These are phyloP conservation scores for Nyctalus aviator DNA, from an alignment of 2,797 vertebrate species.

Conservation along the genomic window DNA sequence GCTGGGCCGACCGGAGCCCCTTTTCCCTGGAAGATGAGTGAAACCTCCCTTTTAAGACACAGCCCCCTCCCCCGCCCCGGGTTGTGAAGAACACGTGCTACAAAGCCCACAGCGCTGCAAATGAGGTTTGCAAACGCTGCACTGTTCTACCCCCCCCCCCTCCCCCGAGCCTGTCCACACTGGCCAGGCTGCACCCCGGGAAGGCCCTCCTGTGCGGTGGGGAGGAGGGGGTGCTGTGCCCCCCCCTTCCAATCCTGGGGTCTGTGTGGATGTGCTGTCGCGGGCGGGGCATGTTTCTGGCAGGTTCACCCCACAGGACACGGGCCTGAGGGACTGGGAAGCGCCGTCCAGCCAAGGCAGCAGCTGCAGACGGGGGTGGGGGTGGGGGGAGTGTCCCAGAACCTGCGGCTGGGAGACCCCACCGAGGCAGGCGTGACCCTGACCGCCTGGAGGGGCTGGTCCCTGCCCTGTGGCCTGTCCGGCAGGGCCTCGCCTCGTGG, in stretches of 20 bases:
- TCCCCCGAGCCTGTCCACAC: too few species aligned
- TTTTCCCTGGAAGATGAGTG: not conserved
- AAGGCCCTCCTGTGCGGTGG: not conserved
- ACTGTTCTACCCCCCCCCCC: not conserved
- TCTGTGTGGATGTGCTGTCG: not conserved
- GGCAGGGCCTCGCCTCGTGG: too few species aligned
- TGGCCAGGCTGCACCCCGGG: not conserved
- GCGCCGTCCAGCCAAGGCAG: not conserved
- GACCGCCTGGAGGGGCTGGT: not conserved
- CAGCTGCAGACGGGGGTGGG: not conserved
- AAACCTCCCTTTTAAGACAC: not conserved
- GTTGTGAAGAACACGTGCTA: not conserved
- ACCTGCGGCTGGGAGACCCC: not conserved
- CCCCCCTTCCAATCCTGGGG: not conserved
- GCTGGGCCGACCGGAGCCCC: too few species aligned
- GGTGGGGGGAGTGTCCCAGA: not conserved
- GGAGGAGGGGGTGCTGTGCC: too few species aligned
- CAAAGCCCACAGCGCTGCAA: not conserved
- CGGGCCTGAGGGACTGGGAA: not conserved
- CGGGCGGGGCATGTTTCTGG: not conserved
- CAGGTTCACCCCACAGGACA: not conserved
- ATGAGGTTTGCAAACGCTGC: not conserved
- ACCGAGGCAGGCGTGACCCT: not conserved
- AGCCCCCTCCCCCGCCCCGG: not conserved
- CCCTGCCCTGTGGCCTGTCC: too few species aligned